Percentiles rank a stretch among this genome's conserved stretches.
phyloP scores from a whole-genome alignment of 2,888 invertebrate species.

The Drosophila barbarae region DNA sequence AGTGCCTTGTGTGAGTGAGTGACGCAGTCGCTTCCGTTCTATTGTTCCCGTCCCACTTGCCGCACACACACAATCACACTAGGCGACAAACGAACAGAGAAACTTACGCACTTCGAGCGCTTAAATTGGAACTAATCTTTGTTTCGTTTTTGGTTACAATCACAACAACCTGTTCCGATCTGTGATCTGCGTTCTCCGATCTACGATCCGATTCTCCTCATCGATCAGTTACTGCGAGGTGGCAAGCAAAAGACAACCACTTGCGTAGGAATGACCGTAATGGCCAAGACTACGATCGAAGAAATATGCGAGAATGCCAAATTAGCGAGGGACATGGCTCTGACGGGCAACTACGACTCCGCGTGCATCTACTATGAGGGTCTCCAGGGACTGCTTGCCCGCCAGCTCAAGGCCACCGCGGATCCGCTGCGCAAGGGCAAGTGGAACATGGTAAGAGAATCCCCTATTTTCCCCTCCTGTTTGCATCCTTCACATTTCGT shows the following conservation, averaged over 20 bases:
- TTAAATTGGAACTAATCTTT: conserved; percentile 70
- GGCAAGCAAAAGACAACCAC: conserved; percentile 80
- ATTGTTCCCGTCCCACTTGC: conserved; percentile 49
- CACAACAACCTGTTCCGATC: conserved; percentile 68
- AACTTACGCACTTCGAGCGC: conserved; percentile 60
- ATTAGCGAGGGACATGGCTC: conserved; percentile 95
- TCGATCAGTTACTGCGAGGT: conserved; percentile 78
- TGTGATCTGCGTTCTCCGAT: conserved; percentile 59
- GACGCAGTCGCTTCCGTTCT: conserved; percentile 69
- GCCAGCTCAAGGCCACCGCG: conserved; percentile 88
- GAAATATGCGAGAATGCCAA: conserved; percentile 97
- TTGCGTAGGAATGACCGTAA: conserved; percentile 85
- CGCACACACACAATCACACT: conserved; percentile 2
- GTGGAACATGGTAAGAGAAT: conserved; percentile 89
- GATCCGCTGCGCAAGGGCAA: conserved; percentile 91
- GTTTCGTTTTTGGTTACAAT: conserved; percentile 68
- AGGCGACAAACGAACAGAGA: conserved; percentile 11
- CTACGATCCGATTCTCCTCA: conserved; percentile 6
- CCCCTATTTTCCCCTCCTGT: background rate
- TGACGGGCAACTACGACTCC: conserved; percentile 97
- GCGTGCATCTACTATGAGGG: conserved; percentile 82
- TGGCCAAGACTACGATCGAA: conserved; percentile 91
- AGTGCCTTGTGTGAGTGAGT: conserved; percentile 35
- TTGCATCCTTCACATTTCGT: background rate
- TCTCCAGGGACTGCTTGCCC: conserved; percentile 90